phyloP scores from a whole-genome alignment of 2,888 invertebrate genomes.

The Petrolisthes cinctipes region DNA sequence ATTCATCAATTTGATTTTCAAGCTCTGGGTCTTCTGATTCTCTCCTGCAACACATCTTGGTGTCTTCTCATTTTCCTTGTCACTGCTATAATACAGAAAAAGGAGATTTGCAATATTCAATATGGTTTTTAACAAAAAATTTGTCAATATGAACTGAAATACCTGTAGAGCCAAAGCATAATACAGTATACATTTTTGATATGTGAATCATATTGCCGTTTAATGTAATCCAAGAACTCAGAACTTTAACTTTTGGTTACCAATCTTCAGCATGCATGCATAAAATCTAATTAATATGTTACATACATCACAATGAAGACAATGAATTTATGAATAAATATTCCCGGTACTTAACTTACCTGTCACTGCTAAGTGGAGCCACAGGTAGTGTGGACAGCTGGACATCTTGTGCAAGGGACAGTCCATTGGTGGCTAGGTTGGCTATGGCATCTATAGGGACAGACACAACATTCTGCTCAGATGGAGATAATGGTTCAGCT shows the following conservation, averaged over 20 bases:
- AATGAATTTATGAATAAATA: neutral
- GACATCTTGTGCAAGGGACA: slow-evolving; percentile 21
- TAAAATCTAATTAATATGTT: neutral
- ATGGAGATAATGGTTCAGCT: neutral
- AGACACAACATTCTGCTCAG: neutral
- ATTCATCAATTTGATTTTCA: slow-evolving; percentile 27
- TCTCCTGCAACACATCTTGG: neutral
- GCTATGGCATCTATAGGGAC: neutral
- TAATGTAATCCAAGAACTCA: neutral
- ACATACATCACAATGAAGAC: neutral
- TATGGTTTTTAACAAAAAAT: neutral
- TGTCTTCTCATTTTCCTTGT: slow-evolving; percentile 45
- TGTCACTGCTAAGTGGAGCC: slow-evolving; percentile 32
- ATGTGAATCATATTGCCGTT: neutral
- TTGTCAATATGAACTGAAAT: no score
- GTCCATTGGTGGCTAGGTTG: slow-evolving; percentile 12
- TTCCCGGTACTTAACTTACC: neutral
- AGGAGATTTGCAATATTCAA: neutral
- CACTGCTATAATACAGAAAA: slow-evolving; percentile 24
- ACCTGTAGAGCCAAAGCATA: neutral
- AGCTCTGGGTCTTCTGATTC: neutral
- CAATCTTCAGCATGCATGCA: no score
- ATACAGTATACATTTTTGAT: neutral
- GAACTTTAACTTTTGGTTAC: no score
- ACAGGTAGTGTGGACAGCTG: slow-evolving; percentile 32